Conservation (phyloP, 2,797 vertebrate species). For the Diplodus puntazzo region DNA sequence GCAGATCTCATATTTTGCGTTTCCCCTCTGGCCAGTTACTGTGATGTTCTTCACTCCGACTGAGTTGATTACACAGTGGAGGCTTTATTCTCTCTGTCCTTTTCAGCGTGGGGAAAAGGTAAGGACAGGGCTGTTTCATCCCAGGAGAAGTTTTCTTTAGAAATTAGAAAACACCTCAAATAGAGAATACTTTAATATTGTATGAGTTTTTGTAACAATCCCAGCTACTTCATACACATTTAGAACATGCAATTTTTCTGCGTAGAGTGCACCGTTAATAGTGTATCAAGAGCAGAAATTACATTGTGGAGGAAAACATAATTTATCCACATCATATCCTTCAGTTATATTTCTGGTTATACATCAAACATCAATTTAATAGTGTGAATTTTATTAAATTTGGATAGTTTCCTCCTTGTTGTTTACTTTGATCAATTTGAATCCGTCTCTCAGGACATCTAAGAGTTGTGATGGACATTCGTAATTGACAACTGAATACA, state of each 20-base stretch:
- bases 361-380: slow-evolving; percentile 32
- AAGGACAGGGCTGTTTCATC: not conserved
- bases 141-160: not conserved
- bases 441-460: not conserved
- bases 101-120: not conserved
- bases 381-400: not conserved
- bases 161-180: not conserved
- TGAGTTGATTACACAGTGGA: slow-evolving; percentile 19
- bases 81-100: slow-evolving; percentile 7
- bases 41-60: slow-evolving; percentile 5
- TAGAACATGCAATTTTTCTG: slow-evolving; percentile 6
- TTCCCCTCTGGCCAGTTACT: slow-evolving; percentile 33
- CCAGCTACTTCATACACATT: not conserved
- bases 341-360: slow-evolving; percentile 27
- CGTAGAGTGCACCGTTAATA: slow-evolving; percentile 3
- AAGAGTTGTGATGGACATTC: not conserved
- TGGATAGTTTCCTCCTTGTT: not conserved
- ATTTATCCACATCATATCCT: slow-evolving; percentile 26
- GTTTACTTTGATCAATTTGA: not conserved
- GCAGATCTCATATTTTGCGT: slow-evolving; percentile 12
- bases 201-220: not conserved
- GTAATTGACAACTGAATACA: not conserved
- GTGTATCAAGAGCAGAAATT: slow-evolving; percentile 6
- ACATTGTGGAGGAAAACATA: slow-evolving; percentile 26
- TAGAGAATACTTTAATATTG: no score